These are phyloP conservation scores for Dendrophyllia cribrosa DNA, from an alignment of 64 coral and sea anemone genomes.

Conservation along the genomic window DNA sequence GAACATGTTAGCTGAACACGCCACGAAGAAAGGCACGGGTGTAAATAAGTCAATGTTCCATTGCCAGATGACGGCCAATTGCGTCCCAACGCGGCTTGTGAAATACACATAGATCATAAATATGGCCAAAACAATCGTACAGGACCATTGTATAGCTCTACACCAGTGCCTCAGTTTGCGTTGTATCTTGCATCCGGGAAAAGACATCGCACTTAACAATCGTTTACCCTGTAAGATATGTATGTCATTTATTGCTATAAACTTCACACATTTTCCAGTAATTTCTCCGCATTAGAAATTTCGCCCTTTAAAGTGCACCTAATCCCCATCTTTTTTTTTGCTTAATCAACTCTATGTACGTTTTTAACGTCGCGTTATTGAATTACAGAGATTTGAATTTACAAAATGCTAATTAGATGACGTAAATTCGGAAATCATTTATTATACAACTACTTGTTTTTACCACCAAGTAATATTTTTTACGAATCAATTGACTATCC, in stretches of 20 bases:
- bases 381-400: no score
- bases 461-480: no score
- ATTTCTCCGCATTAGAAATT: no score
- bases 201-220: background rate
- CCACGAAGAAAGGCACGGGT: no score
- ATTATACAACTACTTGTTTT: no score
- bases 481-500: no score
- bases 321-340: no score
- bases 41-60: background rate
- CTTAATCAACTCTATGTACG: no score
- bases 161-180: background rate
- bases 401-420: no score
- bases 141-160: background rate
- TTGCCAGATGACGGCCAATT: background rate
- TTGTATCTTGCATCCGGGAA: background rate
- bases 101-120: conserved; percentile 4
- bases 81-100: background rate
- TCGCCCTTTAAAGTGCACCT: no score
- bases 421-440: no score
- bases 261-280: background rate
- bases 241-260: background rate
- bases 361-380: no score
- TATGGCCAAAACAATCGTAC: background rate
- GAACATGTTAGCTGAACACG: background rate
- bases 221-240: background rate